A percentile compares a stretch with the other conserved stretches of the same genome.
Evolutionary conservation across 2,113 vertebrate genomes (phyloP).

Genomic region (Ammodramus savannarum): DNA sequence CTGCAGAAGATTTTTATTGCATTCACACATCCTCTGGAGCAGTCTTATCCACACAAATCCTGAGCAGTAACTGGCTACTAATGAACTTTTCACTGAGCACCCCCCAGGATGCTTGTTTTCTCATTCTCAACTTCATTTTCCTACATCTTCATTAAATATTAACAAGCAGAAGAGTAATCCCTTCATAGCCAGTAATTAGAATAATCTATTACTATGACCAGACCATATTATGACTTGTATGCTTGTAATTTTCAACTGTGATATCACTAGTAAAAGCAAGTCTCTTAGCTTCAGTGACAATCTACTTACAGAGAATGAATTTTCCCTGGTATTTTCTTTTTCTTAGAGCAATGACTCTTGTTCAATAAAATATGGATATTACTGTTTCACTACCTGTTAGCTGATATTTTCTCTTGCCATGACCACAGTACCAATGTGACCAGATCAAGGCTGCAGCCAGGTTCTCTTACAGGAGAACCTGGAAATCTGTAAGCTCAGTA

Average conservation of each 20-base stretch:
- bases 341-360: not conserved
- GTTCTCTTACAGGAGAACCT: not conserved
- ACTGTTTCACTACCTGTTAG: not conserved
- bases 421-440: not conserved
- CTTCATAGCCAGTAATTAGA: not conserved
- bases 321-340: not conserved
- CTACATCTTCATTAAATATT: not conserved
- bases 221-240: not conserved
- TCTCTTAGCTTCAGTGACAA: not conserved
- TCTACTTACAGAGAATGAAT: not conserved
- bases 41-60: not conserved
- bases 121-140: not conserved
- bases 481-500: not conserved
- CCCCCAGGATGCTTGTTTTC: not conserved
- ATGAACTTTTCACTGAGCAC: not conserved
- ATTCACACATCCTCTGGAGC: not conserved
- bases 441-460: not conserved
- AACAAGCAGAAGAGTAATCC: not conserved
- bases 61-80: not conserved
- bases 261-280: not conserved
- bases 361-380: not conserved
- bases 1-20: not conserved
- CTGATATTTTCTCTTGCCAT: not conserved
- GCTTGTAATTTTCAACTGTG: not conserved
- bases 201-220: not conserved